A percentile compares a stretch with the other conserved stretches of the same genome.
Conservation (phyloP, 1,140 invertebrate species). For the Aphaenogaster floridana region DNA sequence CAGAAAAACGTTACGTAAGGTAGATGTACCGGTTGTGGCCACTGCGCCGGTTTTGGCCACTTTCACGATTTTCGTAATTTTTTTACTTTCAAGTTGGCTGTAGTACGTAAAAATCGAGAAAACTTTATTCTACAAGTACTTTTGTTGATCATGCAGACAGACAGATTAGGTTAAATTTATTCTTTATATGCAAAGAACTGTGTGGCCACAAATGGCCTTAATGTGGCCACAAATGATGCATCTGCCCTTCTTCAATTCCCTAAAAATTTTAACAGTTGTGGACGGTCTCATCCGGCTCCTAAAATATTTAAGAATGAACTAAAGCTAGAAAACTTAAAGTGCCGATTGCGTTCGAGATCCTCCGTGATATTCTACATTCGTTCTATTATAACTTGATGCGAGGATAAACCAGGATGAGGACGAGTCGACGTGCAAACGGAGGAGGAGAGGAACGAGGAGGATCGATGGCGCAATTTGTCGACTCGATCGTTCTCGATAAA, state of each 20-base stretch:
- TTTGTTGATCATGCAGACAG: too few relatives aligned
- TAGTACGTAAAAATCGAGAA: too few relatives aligned
- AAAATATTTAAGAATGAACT: not conserved
- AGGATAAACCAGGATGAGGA: conserved; percentile 16
- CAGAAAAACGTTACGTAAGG: not conserved
- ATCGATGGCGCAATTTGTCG: conserved; percentile 61
- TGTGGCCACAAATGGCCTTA: too few relatives aligned
- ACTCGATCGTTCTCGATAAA: conserved; percentile 60
- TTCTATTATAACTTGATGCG: not conserved
- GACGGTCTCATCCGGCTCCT: too few relatives aligned
- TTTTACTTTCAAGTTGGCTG: too few relatives aligned
- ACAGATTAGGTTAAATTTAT: too few relatives aligned
- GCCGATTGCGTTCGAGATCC: conserved; percentile 7
- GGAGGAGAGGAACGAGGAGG: conserved; percentile 10
- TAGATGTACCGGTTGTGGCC: too few relatives aligned
- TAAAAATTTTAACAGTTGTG: not conserved
- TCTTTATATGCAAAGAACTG: too few relatives aligned
- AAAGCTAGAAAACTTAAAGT: not conserved
- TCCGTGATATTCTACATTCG: not conserved
- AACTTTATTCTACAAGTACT: too few relatives aligned
- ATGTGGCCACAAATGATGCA: too few relatives aligned
- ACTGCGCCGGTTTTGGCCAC: too few relatives aligned
- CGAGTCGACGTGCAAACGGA: conserved; percentile 8
- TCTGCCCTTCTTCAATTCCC: not conserved
- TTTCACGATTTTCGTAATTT: too few relatives aligned